Conservation (phyloP, 35 echinoderm and acorn worm genomes). For the Apostichopus parvimensis region DNA sequence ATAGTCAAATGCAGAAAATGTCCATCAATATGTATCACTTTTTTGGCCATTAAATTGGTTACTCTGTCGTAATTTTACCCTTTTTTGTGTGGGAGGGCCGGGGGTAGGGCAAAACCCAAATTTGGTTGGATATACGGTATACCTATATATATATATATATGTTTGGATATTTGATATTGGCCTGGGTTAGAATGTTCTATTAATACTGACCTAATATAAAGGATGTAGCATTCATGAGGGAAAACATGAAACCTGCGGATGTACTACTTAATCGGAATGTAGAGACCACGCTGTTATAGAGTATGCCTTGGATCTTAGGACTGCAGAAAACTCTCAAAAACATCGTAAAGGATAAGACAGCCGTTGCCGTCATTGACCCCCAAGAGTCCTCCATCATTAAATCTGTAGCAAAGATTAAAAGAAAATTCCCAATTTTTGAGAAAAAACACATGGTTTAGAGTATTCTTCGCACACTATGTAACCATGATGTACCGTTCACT, state of each 20-base stretch:
- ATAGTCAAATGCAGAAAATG: too few species aligned
- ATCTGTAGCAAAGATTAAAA: background rate
- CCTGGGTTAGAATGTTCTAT: background rate
- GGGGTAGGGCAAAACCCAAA: too few species aligned
- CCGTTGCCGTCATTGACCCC: background rate
- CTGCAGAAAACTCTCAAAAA: constrained; percentile 11
- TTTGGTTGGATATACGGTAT: too few species aligned
- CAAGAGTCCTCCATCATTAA: background rate
- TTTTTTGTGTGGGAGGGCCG: too few species aligned
- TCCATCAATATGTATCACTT: too few species aligned
- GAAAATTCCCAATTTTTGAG: background rate
- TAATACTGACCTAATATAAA: constrained; percentile 22
- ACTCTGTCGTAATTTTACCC: too few species aligned
- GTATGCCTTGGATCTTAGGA: constrained; percentile 31
- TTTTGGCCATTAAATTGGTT: too few species aligned
- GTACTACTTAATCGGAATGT: background rate
- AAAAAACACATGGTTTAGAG: too few species aligned
- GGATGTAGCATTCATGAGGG: constrained; percentile 27
- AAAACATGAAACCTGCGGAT: constrained; percentile 27
- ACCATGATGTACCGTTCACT: too few species aligned
- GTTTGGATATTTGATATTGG: too few species aligned
- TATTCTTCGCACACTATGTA: too few species aligned
- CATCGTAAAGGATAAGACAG: background rate
- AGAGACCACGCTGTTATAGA: constrained; percentile 20
- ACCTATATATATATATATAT: too few species aligned